Evolutionary conservation across 1,140 invertebrate species (phyloP).

Genomic region (Procambarus virginalis): DNA sequence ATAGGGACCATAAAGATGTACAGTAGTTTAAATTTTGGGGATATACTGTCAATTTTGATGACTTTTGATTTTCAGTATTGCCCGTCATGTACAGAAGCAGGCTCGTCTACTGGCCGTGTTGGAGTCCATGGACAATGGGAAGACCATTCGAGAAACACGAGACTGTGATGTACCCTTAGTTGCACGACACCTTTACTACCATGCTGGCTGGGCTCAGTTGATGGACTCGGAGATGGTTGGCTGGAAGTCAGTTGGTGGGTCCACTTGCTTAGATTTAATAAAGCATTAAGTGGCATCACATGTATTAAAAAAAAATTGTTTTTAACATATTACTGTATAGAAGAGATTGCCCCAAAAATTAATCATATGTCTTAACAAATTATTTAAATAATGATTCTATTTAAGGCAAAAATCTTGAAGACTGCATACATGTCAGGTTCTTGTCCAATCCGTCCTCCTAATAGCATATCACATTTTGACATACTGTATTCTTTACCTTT

Average conservation of each 20-base stretch:
- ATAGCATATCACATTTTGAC: no score
- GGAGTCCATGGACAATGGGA: conserved; percentile 75
- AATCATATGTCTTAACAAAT: no score
- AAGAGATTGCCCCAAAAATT: no score
- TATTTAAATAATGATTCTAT: no score
- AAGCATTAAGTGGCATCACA: neutral
- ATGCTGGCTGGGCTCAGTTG: conserved; percentile 77
- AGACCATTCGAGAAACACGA: conserved; percentile 74
- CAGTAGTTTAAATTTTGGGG: no score
- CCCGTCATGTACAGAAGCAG: conserved; percentile 77
- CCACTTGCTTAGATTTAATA: neutral
- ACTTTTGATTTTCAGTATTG: conserved; percentile 74
- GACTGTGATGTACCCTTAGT: conserved; percentile 75
- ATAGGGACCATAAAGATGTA: no score
- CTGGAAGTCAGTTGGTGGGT: conserved; percentile 75
- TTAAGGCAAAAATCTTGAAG: no score
- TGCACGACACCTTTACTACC: conserved; percentile 75
- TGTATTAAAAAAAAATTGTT: no score
- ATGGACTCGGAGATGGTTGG: conserved; percentile 74
- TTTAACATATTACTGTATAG: neutral
- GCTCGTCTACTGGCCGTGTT: conserved; percentile 74
- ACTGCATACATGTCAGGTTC: no score
- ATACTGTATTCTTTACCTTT: no score
- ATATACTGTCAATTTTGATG: neutral
- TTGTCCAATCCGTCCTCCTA: no score